Base-by-base conservation (phyloP, 2,113 vertebrate species). In the Dunckerocampus dactyliophorus region DNA sequence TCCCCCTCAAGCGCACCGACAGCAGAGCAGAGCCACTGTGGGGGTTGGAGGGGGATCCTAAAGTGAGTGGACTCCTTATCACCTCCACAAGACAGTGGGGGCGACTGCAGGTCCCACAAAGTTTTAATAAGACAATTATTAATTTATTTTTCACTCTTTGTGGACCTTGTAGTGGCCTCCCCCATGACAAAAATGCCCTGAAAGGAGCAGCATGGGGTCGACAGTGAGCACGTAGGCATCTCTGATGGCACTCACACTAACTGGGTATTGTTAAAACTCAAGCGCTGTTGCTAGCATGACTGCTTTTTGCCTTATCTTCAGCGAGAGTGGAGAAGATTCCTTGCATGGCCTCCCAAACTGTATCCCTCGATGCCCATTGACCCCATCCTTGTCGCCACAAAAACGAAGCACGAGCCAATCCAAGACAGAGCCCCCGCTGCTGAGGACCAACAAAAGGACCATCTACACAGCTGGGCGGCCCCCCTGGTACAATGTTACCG, bases 401-500 rank as follows among this genome's bases (percentile, higher is more conserved):
- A 92, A 92, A 52, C 82, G 92, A 12, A 90, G 90, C 61, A 90
- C 88, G 2, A 93, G 92, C 71, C 93, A 91, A 75, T 91, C 89
- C 2, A 90, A 92, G 76, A 92, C 91, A 0, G 91, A 93, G 71
- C 92, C 93, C 1, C 93, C 94, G 12, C 86, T 95, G 64, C 82
- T 95, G 62, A 88, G 93, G 70, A 94, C 93, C 42, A 90, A 89
- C 82, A 94, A 93, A 42, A 87, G 94, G 54, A 95, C 93, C 19
- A 95, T 95, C 77, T 95, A 94, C 88, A 95, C 93, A 0, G 93
- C 94, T 0, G 93, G 93, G 14, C 79, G 93, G 15, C 94, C 93
- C 5, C 94, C 93, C 0, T 94, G 93, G 93, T 95, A 95, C 89
- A 94, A 93, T 47, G 93, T 95, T 70, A 92, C 93, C 0, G 93